These are phyloP conservation scores for Staurois parvus DNA, from an alignment of 2,797 vertebrate genomes.

Conservation along the genomic window DNA sequence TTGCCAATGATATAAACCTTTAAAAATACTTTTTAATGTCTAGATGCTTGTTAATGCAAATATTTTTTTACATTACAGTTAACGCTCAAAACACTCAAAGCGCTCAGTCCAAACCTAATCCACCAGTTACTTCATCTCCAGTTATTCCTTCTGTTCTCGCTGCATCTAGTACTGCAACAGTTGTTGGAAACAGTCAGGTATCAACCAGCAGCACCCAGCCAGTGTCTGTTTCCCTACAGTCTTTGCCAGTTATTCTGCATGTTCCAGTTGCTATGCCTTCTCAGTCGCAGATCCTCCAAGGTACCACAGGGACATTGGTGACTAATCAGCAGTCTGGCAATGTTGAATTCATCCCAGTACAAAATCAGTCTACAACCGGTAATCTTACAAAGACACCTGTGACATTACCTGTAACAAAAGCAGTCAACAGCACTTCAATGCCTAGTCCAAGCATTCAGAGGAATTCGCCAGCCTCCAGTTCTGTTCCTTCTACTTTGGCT, in stretches of 20 bases:
- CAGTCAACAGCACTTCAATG: slow-evolving; percentile 74
- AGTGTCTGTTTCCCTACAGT: slow-evolving; percentile 82
- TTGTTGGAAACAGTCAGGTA: slow-evolving; percentile 81
- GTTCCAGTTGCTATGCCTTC: slow-evolving; percentile 81
- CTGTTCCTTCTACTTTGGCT: slow-evolving; percentile 75
- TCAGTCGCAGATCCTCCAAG: slow-evolving; percentile 81
- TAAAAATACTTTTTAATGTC: too few relatives aligned
- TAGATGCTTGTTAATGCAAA: neutral
- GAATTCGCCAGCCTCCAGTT: slow-evolving; percentile 75
- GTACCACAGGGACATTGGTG: slow-evolving; percentile 79
- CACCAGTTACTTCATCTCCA: slow-evolving; percentile 70
- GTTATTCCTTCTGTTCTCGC: slow-evolving; percentile 78
- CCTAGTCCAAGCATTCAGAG: slow-evolving; percentile 74
- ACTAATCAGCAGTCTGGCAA: slow-evolving; percentile 78
- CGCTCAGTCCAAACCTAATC: slow-evolving; percentile 73
- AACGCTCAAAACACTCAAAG: slow-evolving; percentile 72
- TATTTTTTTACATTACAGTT: slow-evolving; percentile 61
- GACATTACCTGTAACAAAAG: slow-evolving; percentile 76
- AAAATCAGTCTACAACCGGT: slow-evolving; percentile 77
- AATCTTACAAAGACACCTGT: slow-evolving; percentile 78
- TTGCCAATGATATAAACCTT: neutral
- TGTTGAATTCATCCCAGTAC: slow-evolving; percentile 82
- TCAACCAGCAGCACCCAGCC: slow-evolving; percentile 82
- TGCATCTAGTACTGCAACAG: slow-evolving; percentile 75
- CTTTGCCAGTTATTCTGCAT: slow-evolving; percentile 81